Conservation (phyloP, 2,888 invertebrate genomes). For the Encarsia formosa region DNA sequence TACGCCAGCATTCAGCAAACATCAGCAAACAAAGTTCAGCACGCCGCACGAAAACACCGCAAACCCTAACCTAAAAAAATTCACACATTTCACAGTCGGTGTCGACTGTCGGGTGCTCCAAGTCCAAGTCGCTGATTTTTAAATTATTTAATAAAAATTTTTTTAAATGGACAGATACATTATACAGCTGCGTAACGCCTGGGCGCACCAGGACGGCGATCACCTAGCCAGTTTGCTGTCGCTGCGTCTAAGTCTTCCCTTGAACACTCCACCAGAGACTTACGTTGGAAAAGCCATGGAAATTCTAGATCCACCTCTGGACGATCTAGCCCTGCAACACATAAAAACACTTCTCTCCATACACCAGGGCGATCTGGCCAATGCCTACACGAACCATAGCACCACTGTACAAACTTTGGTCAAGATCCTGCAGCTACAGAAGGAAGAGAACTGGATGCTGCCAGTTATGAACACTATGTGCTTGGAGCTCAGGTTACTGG, state of each 20-base stretch:
- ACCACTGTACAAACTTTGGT: slow-evolving; percentile 73
- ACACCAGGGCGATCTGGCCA: slow-evolving; percentile 52
- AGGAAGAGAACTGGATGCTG: slow-evolving; percentile 96
- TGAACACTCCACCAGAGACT: slow-evolving; percentile 36
- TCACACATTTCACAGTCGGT: too few species aligned
- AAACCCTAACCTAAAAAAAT: too few species aligned
- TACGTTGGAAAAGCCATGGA: slow-evolving; percentile 43
- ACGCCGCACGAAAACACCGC: too few species aligned
- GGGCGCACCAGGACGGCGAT: slow-evolving; percentile 45
- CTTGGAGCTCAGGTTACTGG: slow-evolving; percentile 81
- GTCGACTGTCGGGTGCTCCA: too few species aligned
- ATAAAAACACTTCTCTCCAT: slow-evolving; percentile 55
- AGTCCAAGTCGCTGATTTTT: too few species aligned
- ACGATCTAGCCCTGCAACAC: slow-evolving; percentile 44
- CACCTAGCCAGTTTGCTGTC: slow-evolving; percentile 43
- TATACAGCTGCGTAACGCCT: slow-evolving; percentile 26
- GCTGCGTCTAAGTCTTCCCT: slow-evolving; percentile 33
- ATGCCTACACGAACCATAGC: slow-evolving; percentile 76
- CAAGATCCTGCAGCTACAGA: slow-evolving; percentile 78
- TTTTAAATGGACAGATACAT: neutral
- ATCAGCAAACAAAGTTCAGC: too few species aligned
- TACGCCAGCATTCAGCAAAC: too few species aligned
- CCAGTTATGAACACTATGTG: slow-evolving; percentile 88
- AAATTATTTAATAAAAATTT: too few species aligned
- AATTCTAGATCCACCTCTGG: slow-evolving; percentile 40